Base-by-base conservation (phyloP, 2,888 invertebrate species). In the Herminia tarsipennalis region DNA sequence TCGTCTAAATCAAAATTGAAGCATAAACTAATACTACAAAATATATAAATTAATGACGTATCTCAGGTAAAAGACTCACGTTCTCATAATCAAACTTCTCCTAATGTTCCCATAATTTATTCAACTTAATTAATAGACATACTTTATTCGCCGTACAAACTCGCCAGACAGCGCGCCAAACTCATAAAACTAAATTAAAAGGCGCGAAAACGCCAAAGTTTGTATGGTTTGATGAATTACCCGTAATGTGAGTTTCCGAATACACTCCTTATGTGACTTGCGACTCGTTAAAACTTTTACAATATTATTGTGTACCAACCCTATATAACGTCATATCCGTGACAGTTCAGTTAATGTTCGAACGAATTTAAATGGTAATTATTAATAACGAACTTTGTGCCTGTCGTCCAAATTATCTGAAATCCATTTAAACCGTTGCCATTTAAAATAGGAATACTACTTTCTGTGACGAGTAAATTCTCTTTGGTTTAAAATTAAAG, bases 221-320 rank as follows among this genome's bases (percentile, higher is more conserved):
- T 61, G 40, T 56, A 52, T 65, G 61, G 73, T 78, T 76, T 86
- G 85, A 84, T 83, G 84, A 84, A 86, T 84, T 83, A 78, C 79
- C 74, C 50, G 70, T 82, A 83, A 83, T 76, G 78, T 65, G 75
- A 77, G 72, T 79, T 76, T 30, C 27, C 30, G 39, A 45, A 47
- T 36, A 40, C 32, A 58, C 53, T 59, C 63, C 24, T 32, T 56
- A 67, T 69, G 71, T 65, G 59, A 62, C 61, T 63, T 62, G 53
- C 45, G 49, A 54, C 65, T 72, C 68, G 68, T 74, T 70, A 69
- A 68, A 77, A 78, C 66, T 77, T 75, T 39, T 49, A 57, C 56
- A 54, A 51, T 45, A 37, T 12, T 28, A 38, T 21, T 37, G 37
- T 34, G 28, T 35, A 33, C n/a, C 40, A 25, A 34, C 34, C 33